Evolutionary conservation across 2,888 invertebrate species (phyloP), one percentile per base, ranked within the genome.

Genomic region (Cenopis cana): DNA sequence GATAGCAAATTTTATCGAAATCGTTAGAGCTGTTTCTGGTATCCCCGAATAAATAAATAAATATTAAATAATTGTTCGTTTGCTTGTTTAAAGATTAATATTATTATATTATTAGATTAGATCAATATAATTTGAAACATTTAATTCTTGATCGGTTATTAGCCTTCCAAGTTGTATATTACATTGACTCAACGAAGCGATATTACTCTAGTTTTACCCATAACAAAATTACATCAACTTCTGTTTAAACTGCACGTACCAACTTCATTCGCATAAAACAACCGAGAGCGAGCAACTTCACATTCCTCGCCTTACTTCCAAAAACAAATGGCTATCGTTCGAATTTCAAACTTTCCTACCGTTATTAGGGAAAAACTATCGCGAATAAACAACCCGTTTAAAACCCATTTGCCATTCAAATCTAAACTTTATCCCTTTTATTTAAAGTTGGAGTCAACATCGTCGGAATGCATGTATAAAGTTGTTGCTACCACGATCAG

Each of bases 311-410:
- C 59, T 66, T 70, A 69, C 69, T 64, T 61, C 61, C 61, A 71
- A 67, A 71, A 71, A 66, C 71, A 67, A 71, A 71, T 71, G 67
- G 67, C 61, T 50, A 66, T 61, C 71, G 67, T 71, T 71, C 71
- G 66, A 67, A 71, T 67, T 71, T 71, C 66, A 71, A 71, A 71
- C 70, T 71, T 66, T 54, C 66, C 49, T 66, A 66, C 59, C 71
- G 67, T 71, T 71, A 71, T 66, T 71, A 71, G 50, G 71, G 67
- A 71, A 67, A 71, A 71, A 71, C 71, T 67, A 67, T 67, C 61
- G 49, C 17, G 49, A 61, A 36, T 50, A 61, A 55, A 61, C 41
- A 41, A 56, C 14, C 67, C 49, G 24, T 60, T 61, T 49, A 11
- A 14, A 55, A 67, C 17, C 50, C 8, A 38, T 52, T 55, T 33